Evolutionary conservation across 2,113 vertebrate species (phyloP).

Genomic region (Mesembrinibis cayennensis): DNA sequence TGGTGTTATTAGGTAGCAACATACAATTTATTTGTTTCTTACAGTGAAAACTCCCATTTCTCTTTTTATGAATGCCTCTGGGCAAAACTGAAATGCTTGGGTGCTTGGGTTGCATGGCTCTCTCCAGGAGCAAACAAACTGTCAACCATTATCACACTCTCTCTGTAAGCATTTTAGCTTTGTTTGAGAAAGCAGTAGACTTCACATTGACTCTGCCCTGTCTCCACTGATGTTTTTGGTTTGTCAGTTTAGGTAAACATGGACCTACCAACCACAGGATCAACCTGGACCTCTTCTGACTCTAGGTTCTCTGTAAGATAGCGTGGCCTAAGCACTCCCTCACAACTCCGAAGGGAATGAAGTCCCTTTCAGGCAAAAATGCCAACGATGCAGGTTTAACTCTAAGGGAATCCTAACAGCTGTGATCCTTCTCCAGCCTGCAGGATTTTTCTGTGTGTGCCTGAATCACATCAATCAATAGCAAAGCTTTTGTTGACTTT

Average conservation of each 20-base stretch:
- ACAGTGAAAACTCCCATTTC: background rate
- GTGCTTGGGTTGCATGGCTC: background rate
- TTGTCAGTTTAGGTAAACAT: background rate
- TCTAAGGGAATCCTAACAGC: background rate
- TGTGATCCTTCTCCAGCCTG: background rate
- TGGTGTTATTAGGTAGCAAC: background rate
- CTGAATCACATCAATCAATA: background rate
- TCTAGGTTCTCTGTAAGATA: background rate
- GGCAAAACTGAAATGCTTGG: background rate
- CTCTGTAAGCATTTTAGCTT: background rate
- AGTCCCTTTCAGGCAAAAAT: background rate
- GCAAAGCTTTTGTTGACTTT: background rate
- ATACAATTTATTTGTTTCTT: background rate
- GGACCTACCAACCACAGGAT: background rate
- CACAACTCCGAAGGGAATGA: background rate
- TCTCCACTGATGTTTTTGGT: background rate
- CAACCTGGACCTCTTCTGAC: background rate
- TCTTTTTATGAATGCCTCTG: background rate
- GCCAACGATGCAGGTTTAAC: too few species aligned
- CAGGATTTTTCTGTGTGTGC: background rate
- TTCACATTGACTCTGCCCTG: background rate
- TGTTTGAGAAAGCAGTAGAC: background rate
- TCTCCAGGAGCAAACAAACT: background rate
- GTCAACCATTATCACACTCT: too few species aligned
- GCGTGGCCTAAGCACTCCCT: accelerated